phyloP scores from a whole-genome alignment of 2,888 invertebrate genomes.

The Arctia plantaginis region DNA sequence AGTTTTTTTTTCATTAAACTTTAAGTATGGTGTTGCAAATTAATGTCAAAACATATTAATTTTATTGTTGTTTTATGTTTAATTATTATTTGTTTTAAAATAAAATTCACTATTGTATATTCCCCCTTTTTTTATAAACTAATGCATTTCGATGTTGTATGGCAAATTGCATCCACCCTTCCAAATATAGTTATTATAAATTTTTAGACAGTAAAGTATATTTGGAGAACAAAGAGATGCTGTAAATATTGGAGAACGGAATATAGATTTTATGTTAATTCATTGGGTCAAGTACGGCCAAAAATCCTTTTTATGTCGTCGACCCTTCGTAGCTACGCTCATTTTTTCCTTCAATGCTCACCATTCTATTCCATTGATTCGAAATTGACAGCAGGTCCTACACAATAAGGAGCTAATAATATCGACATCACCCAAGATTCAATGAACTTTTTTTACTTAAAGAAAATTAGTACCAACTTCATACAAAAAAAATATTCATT shows the following conservation, averaged over 20 bases:
- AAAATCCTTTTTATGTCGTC: constrained; percentile 1
- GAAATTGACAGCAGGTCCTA: constrained; percentile 6
- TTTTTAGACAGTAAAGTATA: neutral
- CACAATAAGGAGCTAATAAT: constrained; percentile 2
- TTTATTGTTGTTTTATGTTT: no score
- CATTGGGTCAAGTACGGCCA: neutral
- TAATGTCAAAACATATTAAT: no score
- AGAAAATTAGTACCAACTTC: neutral
- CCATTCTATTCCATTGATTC: constrained; percentile 10
- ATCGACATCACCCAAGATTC: neutral
- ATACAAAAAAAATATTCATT: neutral
- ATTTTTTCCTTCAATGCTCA: constrained; percentile 15
- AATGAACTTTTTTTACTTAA: neutral
- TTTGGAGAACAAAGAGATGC: neutral
- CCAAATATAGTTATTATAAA: neutral
- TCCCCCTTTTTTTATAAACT: neutral
- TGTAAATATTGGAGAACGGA: constrained; percentile 1
- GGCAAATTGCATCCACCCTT: neutral
- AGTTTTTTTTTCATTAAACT: no score
- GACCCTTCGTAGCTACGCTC: constrained; percentile 5
- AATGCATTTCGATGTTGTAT: neutral
- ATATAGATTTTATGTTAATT: constrained; percentile 3
- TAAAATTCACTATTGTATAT: no score
- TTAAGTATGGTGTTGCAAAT: no score
- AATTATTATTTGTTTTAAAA: no score